Conservation (phyloP, 2,797 vertebrate genomes). For the Hybognathus amarus region DNA sequence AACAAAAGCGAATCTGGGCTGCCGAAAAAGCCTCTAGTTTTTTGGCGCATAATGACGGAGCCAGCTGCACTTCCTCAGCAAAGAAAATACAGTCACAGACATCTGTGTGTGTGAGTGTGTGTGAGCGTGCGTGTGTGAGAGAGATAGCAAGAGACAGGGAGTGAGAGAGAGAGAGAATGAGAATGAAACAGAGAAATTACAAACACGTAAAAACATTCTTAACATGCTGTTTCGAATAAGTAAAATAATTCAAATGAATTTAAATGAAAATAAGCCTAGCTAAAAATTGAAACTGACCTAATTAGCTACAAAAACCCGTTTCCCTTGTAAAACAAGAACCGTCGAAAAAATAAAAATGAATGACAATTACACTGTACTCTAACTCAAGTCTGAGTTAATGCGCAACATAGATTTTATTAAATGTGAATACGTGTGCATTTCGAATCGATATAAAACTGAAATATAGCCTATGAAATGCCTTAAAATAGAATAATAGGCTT, state of each 20-base stretch:
- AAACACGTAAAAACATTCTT: background rate
- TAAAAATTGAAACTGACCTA: too few relatives aligned
- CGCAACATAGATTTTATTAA: background rate
- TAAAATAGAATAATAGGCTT: background rate
- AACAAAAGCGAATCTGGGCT: slow-evolving; percentile 96
- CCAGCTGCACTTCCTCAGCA: slow-evolving; percentile 69
- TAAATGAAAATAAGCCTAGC: too few relatives aligned
- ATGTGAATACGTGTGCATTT: background rate
- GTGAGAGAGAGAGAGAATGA: slow-evolving; percentile 1
- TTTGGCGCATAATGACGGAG: slow-evolving; percentile 86
- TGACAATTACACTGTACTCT: background rate
- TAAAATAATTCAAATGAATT: background rate
- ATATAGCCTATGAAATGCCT: background rate
- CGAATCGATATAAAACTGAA: background rate
- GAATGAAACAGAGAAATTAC: background rate
- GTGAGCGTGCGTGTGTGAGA: background rate
- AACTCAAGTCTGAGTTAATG: background rate
- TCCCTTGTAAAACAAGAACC: background rate
- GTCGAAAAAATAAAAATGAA: background rate
- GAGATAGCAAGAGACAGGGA: background rate
- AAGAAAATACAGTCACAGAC: slow-evolving; percentile 17
- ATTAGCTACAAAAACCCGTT: background rate
- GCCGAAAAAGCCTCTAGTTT: slow-evolving; percentile 92
- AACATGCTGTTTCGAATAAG: background rate
- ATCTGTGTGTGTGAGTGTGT: background rate